phyloP scores from a whole-genome alignment of 2,888 invertebrate species.

The Scrobipalpa atriplicella region DNA sequence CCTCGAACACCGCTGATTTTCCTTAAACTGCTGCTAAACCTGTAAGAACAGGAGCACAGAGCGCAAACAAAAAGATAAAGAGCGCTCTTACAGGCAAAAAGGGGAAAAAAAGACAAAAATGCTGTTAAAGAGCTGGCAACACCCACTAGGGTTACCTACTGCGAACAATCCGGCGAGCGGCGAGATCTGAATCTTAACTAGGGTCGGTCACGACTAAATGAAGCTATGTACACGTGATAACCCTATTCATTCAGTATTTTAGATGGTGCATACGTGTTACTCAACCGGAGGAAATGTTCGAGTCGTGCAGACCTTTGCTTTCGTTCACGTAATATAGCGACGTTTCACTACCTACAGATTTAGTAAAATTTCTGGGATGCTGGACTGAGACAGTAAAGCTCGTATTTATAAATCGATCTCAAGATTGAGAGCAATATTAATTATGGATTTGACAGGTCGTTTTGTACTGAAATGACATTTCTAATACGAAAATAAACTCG shows the following conservation, averaged over 20 bases:
- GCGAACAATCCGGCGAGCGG: constrained; percentile 68
- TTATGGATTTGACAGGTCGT: too few species aligned
- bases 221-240: constrained; percentile 19
- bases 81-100: constrained; percentile 20
- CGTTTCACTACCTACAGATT: too few species aligned
- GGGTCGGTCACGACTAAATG: constrained; percentile 66
- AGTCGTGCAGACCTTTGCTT: neutral
- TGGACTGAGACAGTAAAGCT: too few species aligned
- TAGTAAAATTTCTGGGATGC: too few species aligned
- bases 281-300: neutral
- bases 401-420: too few species aligned
- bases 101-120: constrained; percentile 40
- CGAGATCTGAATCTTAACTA: constrained; percentile 77
- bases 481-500: too few species aligned
- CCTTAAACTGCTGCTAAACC: neutral
- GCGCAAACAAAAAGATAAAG: constrained; percentile 32
- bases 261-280: constrained; percentile 17
- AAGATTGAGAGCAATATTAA: too few species aligned
- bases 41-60: neutral
- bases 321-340: neutral
- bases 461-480: too few species aligned
- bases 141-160: constrained; percentile 46
- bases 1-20: constrained; percentile 1
- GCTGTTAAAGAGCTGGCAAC: constrained; percentile 1
- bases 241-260: constrained; percentile 16